Base-by-base conservation (phyloP, 1,140 invertebrate genomes). In the Nomia melanderi region DNA sequence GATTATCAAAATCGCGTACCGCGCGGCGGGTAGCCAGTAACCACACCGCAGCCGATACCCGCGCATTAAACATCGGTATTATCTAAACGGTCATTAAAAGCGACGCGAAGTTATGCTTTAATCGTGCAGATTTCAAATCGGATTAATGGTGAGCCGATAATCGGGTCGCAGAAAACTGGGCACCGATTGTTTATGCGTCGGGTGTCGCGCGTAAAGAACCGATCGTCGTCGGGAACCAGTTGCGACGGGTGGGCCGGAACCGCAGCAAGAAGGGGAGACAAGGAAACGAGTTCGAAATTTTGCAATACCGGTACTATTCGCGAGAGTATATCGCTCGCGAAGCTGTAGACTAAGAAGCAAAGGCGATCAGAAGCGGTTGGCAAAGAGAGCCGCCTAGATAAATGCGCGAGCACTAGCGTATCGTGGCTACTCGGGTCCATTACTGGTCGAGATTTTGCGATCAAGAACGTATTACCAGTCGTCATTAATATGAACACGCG, bases 401-500 rank as follows among this genome's bases (percentile, higher is more conserved):
- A 65, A 57, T 75, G 75, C 54, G 41, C 53, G n/a, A n/a, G 65
- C 44, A 1, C 4, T 67, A 23, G 57, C n/a, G 57, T 27, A 4
- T 50, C 47, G 27, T n/a, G 25, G 53, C 44, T 57, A n/a, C 23
- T 20, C 31, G n/a, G 23, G 44, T 17, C 64, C 69, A 80, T 82
- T 80, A 80, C 63, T 27, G 20, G 79, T 29, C 29, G 56, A 79
- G 81, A 77, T 85, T 83, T 83, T 69, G 33, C 73, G 73, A 79
- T 75, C 63, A 56, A 31, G 59, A 53, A 25, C 64, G 44, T 79
- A 75, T 79, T 59, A 41, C 65, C 27, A 64, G 56, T 73, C 60
- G 63, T 82, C 69, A 59, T 86, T 85, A 78, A 82, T 73, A 54
- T 25, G 33, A 39, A 9, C 47, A 0, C 20, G 23, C 2, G 17